phyloP scores from a whole-genome alignment of 2,113 vertebrate genomes.

The Alligator sinensis region DNA sequence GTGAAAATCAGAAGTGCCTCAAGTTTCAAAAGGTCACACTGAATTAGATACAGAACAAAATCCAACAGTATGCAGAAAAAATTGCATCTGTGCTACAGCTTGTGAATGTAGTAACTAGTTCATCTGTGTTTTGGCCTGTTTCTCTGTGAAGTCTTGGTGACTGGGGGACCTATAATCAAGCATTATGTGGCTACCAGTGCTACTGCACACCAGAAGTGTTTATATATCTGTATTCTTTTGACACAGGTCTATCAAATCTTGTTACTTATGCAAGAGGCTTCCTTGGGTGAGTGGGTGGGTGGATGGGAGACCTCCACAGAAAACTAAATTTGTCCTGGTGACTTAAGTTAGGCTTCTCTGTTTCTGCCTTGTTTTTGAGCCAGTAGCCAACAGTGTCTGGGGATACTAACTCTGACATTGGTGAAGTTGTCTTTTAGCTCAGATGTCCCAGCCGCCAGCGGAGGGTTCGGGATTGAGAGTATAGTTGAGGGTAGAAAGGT shows the following conservation, averaged over 20 bases:
- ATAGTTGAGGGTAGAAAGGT: no score
- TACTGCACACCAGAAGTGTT: not conserved
- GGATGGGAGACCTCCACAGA: not conserved
- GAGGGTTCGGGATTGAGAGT: no score
- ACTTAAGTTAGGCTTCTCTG: not conserved
- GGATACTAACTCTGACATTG: not conserved
- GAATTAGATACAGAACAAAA: not conserved
- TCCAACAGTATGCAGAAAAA: not conserved
- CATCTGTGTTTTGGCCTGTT: not conserved
- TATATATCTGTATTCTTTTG: not conserved
- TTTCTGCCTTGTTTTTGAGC: not conserved
- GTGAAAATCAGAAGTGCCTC: constrained; percentile 5
- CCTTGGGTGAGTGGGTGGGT: fast-evolving
- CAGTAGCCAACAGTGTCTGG: not conserved
- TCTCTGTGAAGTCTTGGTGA: not conserved
- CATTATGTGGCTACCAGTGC: not conserved
- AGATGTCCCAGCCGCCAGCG: not conserved
- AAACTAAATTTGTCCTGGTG: not conserved
- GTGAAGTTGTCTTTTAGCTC: not conserved
- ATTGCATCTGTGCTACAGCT: not conserved
- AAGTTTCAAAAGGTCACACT: not conserved
- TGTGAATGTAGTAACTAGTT: not conserved
- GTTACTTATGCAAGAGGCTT: not conserved
- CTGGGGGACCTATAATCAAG: not conserved
- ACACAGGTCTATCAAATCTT: not conserved